Percentiles rank a stretch among this genome's conserved stretches.
Conservation (phyloP, 1,140 invertebrate genomes). For the Chlorops oryzae region DNA sequence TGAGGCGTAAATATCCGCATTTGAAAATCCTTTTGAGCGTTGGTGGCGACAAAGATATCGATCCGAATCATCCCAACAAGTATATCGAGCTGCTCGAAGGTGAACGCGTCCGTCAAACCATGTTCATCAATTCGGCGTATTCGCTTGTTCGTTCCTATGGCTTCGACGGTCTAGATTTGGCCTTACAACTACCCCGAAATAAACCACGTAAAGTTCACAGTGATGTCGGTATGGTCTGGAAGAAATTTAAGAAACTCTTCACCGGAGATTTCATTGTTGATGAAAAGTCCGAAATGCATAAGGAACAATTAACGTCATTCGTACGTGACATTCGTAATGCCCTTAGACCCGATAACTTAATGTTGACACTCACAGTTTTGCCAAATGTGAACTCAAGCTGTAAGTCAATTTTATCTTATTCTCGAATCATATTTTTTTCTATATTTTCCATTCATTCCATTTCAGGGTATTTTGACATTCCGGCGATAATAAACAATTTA, state of each 20-base stretch:
- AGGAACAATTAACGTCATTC: constrained; percentile 67
- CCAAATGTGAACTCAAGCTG: constrained; percentile 70
- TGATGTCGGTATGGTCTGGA: constrained; percentile 60
- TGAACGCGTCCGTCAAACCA: constrained; percentile 59
- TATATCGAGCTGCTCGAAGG: constrained; percentile 57
- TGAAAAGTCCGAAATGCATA: constrained; percentile 66
- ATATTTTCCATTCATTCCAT: constrained; percentile 21
- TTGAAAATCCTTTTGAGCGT: constrained; percentile 70
- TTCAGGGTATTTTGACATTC: constrained; percentile 71
- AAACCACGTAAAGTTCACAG: constrained; percentile 69
- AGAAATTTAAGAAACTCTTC: constrained; percentile 66
- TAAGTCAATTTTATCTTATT: constrained; percentile 43
- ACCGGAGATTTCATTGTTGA: constrained; percentile 62
- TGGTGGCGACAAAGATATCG: constrained; percentile 64
- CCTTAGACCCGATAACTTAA: constrained; percentile 56
- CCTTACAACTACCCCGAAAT: constrained; percentile 74
- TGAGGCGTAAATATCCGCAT: constrained; percentile 64
- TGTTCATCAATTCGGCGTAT: constrained; percentile 67
- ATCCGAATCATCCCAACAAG: constrained; percentile 45
- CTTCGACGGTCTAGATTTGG: constrained; percentile 78
- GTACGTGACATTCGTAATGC: constrained; percentile 67
- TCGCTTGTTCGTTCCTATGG: constrained; percentile 63
- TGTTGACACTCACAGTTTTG: constrained; percentile 63
- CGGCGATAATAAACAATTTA: constrained; percentile 62
- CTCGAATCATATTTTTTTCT: constrained; percentile 4